Conservation (phyloP, 2,797 vertebrate species). For the Loris lydekkerianus region DNA sequence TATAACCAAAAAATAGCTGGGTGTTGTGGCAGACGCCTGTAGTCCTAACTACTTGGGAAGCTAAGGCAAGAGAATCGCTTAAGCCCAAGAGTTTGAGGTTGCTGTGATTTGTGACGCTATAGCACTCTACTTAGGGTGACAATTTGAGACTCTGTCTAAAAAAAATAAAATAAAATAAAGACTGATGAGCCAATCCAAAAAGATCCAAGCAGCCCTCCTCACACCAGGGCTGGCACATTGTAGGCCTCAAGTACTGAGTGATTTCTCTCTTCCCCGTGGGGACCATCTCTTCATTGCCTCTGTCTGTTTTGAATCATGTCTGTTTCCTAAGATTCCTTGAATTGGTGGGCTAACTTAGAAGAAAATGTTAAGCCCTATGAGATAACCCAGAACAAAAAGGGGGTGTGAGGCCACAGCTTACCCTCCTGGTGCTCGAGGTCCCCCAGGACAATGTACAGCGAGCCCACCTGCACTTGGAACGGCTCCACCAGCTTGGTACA, state of each 20-base stretch:
- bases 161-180: background rate
- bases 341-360: background rate
- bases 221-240: background rate
- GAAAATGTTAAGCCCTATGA: too few species aligned
- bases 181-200: background rate
- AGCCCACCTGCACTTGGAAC: constrained; percentile 93
- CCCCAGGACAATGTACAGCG: constrained; percentile 94
- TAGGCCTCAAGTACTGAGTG: background rate
- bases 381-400: background rate
- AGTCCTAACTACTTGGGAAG: too few species aligned
- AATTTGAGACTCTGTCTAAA: too few species aligned
- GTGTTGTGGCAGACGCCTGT: too few species aligned
- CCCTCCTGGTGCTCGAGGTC: constrained; percentile 92
- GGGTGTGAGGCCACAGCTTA: constrained; percentile 82
- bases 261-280: background rate
- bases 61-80: too few species aligned
- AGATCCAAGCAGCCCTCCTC: background rate
- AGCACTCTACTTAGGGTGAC: too few species aligned
- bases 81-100: too few species aligned
- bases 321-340: background rate
- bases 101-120: too few species aligned
- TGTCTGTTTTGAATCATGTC: background rate
- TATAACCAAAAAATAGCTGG: too few species aligned
- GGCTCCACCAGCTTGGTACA: constrained; percentile 95
- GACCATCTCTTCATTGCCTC: background rate